These are phyloP conservation scores for Pholis gunnellus DNA, from an alignment of 2,113 vertebrate species.

Conservation along the genomic window DNA sequence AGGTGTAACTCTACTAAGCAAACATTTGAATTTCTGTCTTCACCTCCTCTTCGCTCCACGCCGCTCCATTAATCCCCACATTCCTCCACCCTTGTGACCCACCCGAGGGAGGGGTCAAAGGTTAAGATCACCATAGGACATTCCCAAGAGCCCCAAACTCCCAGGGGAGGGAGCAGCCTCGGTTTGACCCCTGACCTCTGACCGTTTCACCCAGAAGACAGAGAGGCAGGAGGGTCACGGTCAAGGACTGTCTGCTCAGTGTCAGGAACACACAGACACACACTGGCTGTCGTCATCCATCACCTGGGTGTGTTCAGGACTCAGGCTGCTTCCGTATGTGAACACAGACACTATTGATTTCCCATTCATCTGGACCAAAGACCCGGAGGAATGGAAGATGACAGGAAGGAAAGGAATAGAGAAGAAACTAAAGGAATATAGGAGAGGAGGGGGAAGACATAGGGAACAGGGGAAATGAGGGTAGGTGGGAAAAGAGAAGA, in stretches of 20 bases:
- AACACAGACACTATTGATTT: conserved; percentile 78
- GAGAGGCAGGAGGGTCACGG: conserved; percentile 45
- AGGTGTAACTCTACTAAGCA: background rate
- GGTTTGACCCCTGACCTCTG: conserved; percentile 41
- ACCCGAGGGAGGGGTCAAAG: conserved; percentile 51
- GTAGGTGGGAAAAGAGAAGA: background rate
- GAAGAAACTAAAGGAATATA: background rate
- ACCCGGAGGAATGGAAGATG: conserved; percentile 25
- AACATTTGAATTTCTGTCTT: background rate
- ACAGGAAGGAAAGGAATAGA: background rate
- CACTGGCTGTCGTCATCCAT: conserved; percentile 61
- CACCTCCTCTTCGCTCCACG: conserved; percentile 4
- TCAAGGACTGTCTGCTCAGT: conserved; percentile 62
- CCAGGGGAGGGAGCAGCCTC: conserved; percentile 30
- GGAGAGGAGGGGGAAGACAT: background rate
- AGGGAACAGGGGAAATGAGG: background rate
- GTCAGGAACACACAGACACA: conserved; percentile 16
- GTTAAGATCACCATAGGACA: conserved; percentile 45
- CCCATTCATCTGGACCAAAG: conserved; percentile 65
- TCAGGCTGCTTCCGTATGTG: conserved; percentile 64
- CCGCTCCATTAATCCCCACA: conserved; percentile 39
- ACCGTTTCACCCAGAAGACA: conserved; percentile 42
- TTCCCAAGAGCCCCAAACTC: conserved; percentile 31
- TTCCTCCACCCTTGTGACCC: conserved; percentile 20
- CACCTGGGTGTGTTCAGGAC: conserved; percentile 58